Evolutionary conservation across 2,113 vertebrate genomes (phyloP), one percentile per base, ranked within the genome.

Genomic region (Seriola rivoliana): DNA sequence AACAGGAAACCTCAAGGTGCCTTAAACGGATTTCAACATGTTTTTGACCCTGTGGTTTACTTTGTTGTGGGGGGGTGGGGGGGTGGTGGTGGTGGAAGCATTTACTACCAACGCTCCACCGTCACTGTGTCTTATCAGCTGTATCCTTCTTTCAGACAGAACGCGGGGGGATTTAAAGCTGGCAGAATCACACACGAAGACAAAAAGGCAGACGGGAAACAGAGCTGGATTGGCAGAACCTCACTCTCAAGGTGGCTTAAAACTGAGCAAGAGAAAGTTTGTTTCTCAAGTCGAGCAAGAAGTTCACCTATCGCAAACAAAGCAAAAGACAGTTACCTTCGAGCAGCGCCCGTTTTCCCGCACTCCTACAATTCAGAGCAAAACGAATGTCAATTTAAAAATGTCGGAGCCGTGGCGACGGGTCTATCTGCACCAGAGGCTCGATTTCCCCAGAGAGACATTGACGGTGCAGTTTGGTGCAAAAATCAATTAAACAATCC

Each of bases 21-120:
- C 34, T 86, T 69, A 72, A 85, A 89, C 71, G 76, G 74, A 84
- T 89, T 89, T 78, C 48, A 83, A 72, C 64, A 64, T 71, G 78
- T 85, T 89, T 91, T 76, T 78, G 78, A 85, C 83, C 81, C 70
- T 7, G 17, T 23, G 38, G 69, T 85, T 85, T 80, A 74, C 72
- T 87, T 78, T 80, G 70, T 73, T 69, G 72, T 71, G 44, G 11
- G 7, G 63, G 25, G 77, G 62, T 54, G 29, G 29, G 29, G 44
- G 11, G 6, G 63, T n/a, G 77, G 62, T 54, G 29, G 29, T 29
- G 29, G 29, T 29, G 81, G 83, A 86, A 78, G 80, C 80, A 74
- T 88, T 88, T 83, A 82, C 82, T 69, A 74, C 74, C 85, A 80
- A 75, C 78, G 29, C 72, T 71, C 60, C 68, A 71, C 50, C 42